Evolutionary conservation across 2,797 vertebrate species (phyloP).

Genomic region (Todus mexicanus): DNA sequence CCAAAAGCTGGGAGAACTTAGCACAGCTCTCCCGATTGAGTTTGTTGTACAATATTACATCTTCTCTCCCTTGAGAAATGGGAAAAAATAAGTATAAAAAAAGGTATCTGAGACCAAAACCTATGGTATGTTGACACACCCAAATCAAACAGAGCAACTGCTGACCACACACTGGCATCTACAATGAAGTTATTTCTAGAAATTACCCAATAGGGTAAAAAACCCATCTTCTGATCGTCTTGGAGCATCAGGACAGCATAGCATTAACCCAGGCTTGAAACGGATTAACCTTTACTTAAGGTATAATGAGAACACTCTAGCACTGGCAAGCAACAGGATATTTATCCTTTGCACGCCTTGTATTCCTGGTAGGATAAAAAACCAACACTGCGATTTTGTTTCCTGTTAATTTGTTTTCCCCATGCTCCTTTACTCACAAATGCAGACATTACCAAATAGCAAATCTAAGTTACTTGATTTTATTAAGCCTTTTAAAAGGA

Average conservation of each 20-base stretch:
- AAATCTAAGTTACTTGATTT: constrained; percentile 21
- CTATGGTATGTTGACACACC: not conserved
- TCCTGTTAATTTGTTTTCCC: constrained; percentile 38
- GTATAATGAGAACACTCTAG: not conserved
- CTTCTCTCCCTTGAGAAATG: not conserved
- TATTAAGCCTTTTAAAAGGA: constrained; percentile 41
- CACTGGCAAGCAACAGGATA: constrained; percentile 15
- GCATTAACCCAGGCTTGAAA: constrained; percentile 37
- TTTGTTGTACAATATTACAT: not conserved
- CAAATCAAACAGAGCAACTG: not conserved
- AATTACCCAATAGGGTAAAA: not conserved
- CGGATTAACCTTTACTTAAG: constrained; percentile 40
- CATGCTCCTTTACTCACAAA: not conserved
- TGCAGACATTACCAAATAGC: not conserved
- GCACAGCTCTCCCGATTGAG: not conserved
- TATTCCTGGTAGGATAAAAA: constrained; percentile 42
- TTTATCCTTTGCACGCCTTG: not conserved
- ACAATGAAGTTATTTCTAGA: not conserved
- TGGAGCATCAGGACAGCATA: not conserved
- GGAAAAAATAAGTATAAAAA: not conserved
- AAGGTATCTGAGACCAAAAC: not conserved
- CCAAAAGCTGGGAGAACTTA: not conserved
- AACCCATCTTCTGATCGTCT: not conserved
- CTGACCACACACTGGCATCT: not conserved
- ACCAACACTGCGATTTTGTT: constrained; percentile 14